These are phyloP conservation scores for Podocnemis expansa DNA, from an alignment of 2,113 vertebrate species.

Conservation along the genomic window DNA sequence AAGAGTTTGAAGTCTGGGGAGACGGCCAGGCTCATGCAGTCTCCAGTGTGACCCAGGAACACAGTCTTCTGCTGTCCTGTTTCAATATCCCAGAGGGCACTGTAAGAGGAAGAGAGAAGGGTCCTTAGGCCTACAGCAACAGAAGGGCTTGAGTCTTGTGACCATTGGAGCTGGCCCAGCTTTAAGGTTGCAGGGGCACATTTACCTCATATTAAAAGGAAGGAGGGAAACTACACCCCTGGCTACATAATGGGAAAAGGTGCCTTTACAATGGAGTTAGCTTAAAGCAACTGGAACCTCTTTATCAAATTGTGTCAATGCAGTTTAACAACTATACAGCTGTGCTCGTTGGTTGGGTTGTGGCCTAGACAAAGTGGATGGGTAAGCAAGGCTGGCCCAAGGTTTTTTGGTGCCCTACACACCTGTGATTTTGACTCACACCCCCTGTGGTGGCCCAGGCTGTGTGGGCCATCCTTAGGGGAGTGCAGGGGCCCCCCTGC, in stretches of 20 bases:
- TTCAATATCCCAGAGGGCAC: constrained; percentile 97
- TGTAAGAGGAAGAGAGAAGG: constrained; percentile 41
- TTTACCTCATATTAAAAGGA: rapidly evolving
- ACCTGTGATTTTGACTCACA: no score
- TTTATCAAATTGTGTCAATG: background rate
- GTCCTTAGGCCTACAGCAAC: background rate
- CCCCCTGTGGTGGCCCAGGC: no score
- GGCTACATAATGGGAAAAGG: rapidly evolving
- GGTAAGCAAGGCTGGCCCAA: no score
- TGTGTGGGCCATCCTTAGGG: no score
- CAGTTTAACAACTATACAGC: background rate
- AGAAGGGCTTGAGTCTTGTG: background rate
- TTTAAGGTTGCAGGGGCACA: background rate
- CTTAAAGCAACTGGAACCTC: background rate
- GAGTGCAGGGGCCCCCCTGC: no score
- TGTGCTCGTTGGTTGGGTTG: background rate
- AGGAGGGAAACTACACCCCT: background rate
- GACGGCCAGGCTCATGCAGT: constrained; percentile 95
- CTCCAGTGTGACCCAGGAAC: constrained; percentile 92
- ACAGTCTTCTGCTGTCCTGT: constrained; percentile 93
- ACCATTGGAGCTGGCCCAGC: background rate
- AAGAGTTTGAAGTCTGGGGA: constrained; percentile 95
- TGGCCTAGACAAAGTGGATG: no score
- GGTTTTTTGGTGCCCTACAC: no score
- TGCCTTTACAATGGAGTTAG: background rate